phyloP scores from a whole-genome alignment of 2,797 vertebrate genomes.

The Tamandua tetradactyla region DNA sequence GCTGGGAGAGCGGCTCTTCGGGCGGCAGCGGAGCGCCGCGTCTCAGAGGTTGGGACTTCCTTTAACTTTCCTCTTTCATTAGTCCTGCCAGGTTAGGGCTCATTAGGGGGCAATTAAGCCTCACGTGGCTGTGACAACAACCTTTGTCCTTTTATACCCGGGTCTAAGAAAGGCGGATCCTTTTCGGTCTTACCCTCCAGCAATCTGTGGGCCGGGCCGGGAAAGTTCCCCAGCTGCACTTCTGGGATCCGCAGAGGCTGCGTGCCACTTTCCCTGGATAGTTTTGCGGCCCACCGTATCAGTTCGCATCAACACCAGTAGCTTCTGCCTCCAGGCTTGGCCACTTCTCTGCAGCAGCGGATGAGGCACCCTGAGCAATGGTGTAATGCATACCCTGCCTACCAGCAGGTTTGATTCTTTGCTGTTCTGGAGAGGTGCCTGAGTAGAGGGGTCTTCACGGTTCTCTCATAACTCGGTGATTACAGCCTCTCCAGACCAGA shows the following conservation, averaged over 20 bases:
- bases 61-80: conserved; percentile 41
- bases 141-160: conserved; percentile 37
- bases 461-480: not conserved
- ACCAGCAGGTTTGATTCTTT: not conserved
- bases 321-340: not conserved
- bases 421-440: not conserved
- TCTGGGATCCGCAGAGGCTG: not conserved
- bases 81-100: not conserved
- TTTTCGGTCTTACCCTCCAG: conserved; percentile 39
- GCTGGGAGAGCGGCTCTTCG: not conserved
- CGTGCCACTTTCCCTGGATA: not conserved
- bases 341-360: not conserved
- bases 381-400: not conserved
- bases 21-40: not conserved
- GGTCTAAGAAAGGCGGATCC: conserved; percentile 60
- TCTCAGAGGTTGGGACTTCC: not conserved
- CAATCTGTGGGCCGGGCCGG: conserved; percentile 29
- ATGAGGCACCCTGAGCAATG: not conserved
- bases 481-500: not conserved
- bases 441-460: not conserved
- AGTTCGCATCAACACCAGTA: not conserved
- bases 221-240: not conserved
- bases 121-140: conserved; percentile 58
- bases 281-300: not conserved
- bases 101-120: not conserved